Conservation (phyloP, 2,113 vertebrate species). For the Cacatua alba region DNA sequence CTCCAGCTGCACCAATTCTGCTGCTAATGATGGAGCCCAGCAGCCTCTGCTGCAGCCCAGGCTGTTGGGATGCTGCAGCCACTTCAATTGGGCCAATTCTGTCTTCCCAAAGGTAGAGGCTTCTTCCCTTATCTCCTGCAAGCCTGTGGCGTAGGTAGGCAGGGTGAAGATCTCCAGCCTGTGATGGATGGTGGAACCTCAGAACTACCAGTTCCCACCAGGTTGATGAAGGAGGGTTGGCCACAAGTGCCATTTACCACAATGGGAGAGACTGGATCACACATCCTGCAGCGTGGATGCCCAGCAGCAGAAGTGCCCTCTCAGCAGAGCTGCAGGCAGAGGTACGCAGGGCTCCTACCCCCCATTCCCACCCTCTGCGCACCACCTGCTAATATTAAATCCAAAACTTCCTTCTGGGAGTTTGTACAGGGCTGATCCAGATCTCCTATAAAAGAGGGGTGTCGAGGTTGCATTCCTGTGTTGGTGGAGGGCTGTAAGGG, state of each 20-base stretch:
- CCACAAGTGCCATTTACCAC: neutral
- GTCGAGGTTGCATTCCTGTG: accelerated
- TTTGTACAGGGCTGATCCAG: neutral
- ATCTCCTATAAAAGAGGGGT: no score
- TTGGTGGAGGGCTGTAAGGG: accelerated
- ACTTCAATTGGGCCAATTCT: neutral
- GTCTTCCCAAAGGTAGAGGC: neutral
- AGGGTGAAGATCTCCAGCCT: neutral
- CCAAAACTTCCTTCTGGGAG: neutral
- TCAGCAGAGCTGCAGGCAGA: neutral
- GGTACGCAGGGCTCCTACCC: neutral
- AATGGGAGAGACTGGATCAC: neutral
- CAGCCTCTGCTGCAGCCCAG: neutral
- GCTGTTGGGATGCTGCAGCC: no score
- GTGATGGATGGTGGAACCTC: neutral
- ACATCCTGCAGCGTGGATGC: neutral
- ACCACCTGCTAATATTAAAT: no score
- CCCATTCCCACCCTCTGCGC: neutral
- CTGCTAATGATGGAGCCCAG: accelerated
- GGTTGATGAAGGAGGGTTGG: neutral
- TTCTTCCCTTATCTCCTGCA: neutral
- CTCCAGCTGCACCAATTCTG: accelerated
- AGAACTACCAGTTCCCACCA: neutral
- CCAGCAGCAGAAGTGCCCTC: neutral
- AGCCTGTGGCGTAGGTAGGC: neutral